These are phyloP conservation scores for Coenobita brevimanus DNA, from an alignment of 1,140 invertebrate genomes.

Conservation along the genomic window DNA sequence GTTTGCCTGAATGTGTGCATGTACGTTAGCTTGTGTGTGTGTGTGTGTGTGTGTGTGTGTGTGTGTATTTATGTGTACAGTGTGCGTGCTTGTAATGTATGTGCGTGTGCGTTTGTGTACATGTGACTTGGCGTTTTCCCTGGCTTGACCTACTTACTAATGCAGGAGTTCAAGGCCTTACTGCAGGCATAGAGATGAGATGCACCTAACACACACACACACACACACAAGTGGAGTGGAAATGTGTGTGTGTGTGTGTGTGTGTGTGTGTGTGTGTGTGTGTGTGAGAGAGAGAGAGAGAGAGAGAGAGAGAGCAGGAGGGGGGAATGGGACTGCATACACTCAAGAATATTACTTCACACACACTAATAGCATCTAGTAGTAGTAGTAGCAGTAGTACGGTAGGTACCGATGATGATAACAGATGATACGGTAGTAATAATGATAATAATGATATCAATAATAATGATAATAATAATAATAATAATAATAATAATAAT, in stretches of 20 bases:
- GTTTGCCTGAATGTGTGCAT: too few relatives aligned
- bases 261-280: not conserved
- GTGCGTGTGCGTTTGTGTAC: not conserved
- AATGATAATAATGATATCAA: not conserved
- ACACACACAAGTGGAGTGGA: slow-evolving; percentile 26
- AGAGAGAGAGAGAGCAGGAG: not conserved
- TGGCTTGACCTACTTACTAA: too few relatives aligned
- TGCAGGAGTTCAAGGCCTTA: too few relatives aligned
- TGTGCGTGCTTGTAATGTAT: not conserved
- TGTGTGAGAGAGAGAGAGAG: not conserved
- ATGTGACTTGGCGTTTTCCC: too few relatives aligned
- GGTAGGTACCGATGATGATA: not conserved
- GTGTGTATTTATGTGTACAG: too few relatives aligned
- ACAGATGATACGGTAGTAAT: not conserved
- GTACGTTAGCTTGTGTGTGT: too few relatives aligned
- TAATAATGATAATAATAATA: slow-evolving; percentile 4
- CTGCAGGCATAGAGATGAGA: not conserved
- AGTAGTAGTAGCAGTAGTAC: not conserved
- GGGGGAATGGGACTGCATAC: not conserved
- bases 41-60: not conserved
- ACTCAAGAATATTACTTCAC: not conserved
- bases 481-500: slow-evolving; percentile 4
- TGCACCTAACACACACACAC: not conserved
- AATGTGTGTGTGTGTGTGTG: not conserved
- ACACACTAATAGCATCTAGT: not conserved